Conservation (phyloP, 2,113 vertebrate species). For the Equus quagga region DNA sequence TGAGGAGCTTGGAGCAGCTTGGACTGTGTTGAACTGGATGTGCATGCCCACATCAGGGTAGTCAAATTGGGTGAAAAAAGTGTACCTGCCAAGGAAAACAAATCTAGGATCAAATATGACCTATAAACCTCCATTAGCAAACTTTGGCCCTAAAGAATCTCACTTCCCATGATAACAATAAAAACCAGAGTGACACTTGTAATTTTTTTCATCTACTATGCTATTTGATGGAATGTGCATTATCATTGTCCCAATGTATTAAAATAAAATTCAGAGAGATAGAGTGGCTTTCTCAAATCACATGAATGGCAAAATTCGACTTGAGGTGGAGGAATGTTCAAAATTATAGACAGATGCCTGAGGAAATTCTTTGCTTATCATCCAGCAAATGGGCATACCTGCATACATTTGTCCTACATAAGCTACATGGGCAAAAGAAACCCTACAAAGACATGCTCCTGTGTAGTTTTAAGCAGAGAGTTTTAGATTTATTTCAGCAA, state of each 20-base stretch:
- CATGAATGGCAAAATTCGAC: not conserved
- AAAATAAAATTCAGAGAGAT: not conserved
- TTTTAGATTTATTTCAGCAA: not conserved
- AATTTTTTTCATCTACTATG: not conserved
- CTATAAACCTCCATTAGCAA: not conserved
- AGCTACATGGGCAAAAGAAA: not conserved
- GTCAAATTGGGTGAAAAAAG: not conserved
- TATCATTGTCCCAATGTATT: not conserved
- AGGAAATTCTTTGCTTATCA: not conserved
- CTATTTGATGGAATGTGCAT: not conserved
- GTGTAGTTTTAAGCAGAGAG: not conserved
- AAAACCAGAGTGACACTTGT: not conserved
- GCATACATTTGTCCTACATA: not conserved
- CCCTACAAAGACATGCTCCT: not conserved
- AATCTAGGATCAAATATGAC: not conserved
- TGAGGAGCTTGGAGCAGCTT: not conserved
- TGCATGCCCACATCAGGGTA: not conserved
- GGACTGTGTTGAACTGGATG: not conserved
- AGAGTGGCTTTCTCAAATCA: not conserved
- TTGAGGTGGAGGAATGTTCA: not conserved
- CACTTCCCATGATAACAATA: not conserved
- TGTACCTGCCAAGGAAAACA: not conserved
- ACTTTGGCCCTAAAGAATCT: not conserved
- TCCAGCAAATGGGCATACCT: not conserved
- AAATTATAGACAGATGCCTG: not conserved